A percentile compares a stretch with the other conserved stretches of the same genome.
phyloP scores from a whole-genome alignment of 1,140 invertebrate species.

The Thaumetopoea pityocampa region DNA sequence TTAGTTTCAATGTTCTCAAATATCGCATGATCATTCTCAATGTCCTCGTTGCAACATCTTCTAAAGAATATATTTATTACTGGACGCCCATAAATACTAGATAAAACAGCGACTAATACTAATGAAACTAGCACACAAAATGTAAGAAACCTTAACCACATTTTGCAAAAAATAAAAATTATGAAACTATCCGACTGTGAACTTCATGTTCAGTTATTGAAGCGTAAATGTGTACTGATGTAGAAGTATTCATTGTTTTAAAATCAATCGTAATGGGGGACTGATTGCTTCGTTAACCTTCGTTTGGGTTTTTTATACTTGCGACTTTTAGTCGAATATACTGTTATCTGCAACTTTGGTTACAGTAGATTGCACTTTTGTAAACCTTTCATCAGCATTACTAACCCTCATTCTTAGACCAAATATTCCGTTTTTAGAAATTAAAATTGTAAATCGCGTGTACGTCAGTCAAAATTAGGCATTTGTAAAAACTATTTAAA shows the following conservation, averaged over 20 bases:
- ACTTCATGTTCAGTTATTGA: too few species aligned
- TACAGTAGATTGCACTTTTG: too few species aligned
- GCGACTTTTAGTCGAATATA: constrained; percentile 14
- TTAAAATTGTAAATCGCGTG: too few species aligned
- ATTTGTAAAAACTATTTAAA: too few species aligned
- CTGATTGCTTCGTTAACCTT: constrained; percentile 21
- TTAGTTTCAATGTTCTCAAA: constrained; percentile 51
- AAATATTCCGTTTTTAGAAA: too few species aligned
- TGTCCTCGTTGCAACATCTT: constrained; percentile 50
- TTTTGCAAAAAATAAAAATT: too few species aligned
- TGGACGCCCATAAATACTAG: constrained; percentile 45
- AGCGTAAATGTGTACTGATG: constrained; percentile 4
- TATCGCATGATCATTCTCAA: constrained; percentile 51
- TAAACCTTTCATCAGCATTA: too few species aligned
- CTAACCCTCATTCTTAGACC: too few species aligned
- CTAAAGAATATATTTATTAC: constrained; percentile 48
- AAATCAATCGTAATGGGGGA: constrained; percentile 19
- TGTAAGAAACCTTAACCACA: constrained; percentile 58
- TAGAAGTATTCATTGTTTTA: constrained; percentile 9
- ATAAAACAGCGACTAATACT: constrained; percentile 44
- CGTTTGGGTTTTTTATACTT: constrained; percentile 5
- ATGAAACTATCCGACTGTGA: too few species aligned
- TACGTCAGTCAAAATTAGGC: too few species aligned
- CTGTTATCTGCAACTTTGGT: too few species aligned
- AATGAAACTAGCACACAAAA: constrained; percentile 57